Evolutionary conservation across 2,797 vertebrate species (phyloP).

Genomic region (Malurus leucopterus): DNA sequence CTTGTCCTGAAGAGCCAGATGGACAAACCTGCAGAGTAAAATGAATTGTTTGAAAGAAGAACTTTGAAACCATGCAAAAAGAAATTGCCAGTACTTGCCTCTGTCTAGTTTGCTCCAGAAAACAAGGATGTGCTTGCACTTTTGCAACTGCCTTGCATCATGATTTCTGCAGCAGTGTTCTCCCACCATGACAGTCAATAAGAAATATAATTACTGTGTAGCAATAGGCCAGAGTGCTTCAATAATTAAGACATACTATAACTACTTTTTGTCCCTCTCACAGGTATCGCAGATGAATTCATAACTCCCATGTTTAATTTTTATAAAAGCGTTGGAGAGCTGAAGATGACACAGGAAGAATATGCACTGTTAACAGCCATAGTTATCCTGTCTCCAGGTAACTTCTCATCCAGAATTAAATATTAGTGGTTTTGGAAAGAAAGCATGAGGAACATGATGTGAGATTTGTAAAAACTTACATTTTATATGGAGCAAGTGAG

Average conservation of each 20-base stretch:
- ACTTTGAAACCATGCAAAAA: not conserved
- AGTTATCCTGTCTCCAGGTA: constrained; percentile 90
- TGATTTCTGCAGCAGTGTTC: not conserved
- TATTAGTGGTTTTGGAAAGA: not conserved
- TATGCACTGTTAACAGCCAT: constrained; percentile 92
- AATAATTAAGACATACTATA: not conserved
- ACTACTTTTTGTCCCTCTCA: not conserved
- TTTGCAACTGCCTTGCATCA: not conserved
- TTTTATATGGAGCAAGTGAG: not conserved
- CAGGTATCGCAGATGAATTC: constrained; percentile 94
- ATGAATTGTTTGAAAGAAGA: not conserved
- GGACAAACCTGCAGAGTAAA: not conserved
- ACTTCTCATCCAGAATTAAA: constrained; percentile 18
- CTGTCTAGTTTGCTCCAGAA: not conserved
- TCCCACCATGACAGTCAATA: not conserved
- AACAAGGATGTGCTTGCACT: not conserved
- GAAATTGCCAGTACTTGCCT: not conserved
- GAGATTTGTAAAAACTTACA: not conserved
- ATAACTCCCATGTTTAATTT: constrained; percentile 97
- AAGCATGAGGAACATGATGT: not conserved
- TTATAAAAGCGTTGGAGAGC: constrained; percentile 90
- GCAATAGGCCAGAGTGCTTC: not conserved
- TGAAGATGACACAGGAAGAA: constrained; percentile 92
- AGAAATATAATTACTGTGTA: not conserved
- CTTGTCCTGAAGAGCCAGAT: not conserved